Base-by-base conservation (phyloP, 2,113 vertebrate genomes). In the Paraplagusia blochii region DNA sequence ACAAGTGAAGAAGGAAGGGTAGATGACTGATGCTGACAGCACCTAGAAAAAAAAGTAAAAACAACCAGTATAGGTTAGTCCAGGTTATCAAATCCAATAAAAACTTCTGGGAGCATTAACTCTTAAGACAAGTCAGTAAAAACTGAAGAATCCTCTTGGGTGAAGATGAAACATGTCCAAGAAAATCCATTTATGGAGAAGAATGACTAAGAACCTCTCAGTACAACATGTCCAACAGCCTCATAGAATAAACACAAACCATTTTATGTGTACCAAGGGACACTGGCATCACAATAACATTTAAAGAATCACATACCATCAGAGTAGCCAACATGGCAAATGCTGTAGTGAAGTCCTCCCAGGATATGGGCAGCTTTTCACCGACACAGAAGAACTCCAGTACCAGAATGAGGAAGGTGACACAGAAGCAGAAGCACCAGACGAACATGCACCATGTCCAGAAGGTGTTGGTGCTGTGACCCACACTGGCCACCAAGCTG, bases 381-480 rank as follows among this genome's bases (percentile, higher is more conserved):
- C 48, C 61, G 52, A 95, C 53, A 52, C 59, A 69, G 33, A 75
- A 79, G 61, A 94, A 52, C 72, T 95, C 94, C 81, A 93, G 56
- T 18, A 91, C 0, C 17, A 96, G 58, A n/a, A 95, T 85, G 38
- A 92, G 55, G n/a, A 94, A 18, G 0, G 91, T 92, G 48, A 93
- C 8, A 0, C 50, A 4, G 33, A 92, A 94, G 68, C 93, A 94
- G 81, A 95, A 90, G 72, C 90, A 91, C 94, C 94, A 95, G 1
- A 85, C 87, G 79, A 94, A 94, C 93, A 95, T 92, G 67, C 93
- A 92, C 93, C 93, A 95, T 0, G 58, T 66, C 58, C 92, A 92
- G 2, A 83, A 92, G 12, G 88, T 5, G 0, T 0, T 0, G 0
- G 0, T 0, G 0, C 0, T 22, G 7, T 0, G 0, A 0, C 9